Evolutionary conservation across 1,140 invertebrate genomes (phyloP).

Genomic region (Bathynomus jamesi): DNA sequence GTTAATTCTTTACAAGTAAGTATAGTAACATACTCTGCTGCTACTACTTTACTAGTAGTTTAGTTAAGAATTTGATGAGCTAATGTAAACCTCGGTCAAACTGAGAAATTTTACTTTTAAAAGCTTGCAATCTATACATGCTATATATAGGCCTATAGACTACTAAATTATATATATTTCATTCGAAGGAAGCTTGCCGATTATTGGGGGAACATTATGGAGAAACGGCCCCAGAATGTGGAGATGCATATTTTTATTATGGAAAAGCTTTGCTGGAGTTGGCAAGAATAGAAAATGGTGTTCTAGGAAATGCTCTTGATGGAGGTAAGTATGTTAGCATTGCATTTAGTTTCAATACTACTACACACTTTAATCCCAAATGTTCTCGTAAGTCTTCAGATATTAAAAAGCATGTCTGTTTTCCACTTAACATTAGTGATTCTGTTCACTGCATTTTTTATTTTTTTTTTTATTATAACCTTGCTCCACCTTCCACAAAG

Average conservation of each 20-base stretch:
- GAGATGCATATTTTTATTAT: constrained; percentile 57
- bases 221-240: not conserved
- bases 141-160: too few relatives aligned
- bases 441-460: not conserved
- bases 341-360: not conserved
- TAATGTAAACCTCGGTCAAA: too few relatives aligned
- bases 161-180: too few relatives aligned
- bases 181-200: not conserved
- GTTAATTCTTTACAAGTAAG: too few relatives aligned
- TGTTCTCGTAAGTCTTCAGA: not conserved
- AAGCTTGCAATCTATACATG: too few relatives aligned
- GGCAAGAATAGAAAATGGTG: constrained; percentile 66
- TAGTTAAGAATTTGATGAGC: too few relatives aligned
- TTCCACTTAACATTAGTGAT: not conserved
- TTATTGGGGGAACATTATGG: not conserved
- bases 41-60: too few relatives aligned
- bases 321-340: constrained; percentile 37
- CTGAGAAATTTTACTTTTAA: too few relatives aligned
- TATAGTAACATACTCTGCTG: too few relatives aligned
- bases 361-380: not conserved
- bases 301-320: constrained; percentile 64
- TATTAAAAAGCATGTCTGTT: not conserved
- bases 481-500: not conserved
- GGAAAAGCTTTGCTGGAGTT: constrained; percentile 72
- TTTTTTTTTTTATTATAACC: not conserved